A percentile compares a stretch with the other conserved stretches of the same genome.
phyloP scores from a whole-genome alignment of 1,140 invertebrate species.

The Trichomalopsis sarcophagae region DNA sequence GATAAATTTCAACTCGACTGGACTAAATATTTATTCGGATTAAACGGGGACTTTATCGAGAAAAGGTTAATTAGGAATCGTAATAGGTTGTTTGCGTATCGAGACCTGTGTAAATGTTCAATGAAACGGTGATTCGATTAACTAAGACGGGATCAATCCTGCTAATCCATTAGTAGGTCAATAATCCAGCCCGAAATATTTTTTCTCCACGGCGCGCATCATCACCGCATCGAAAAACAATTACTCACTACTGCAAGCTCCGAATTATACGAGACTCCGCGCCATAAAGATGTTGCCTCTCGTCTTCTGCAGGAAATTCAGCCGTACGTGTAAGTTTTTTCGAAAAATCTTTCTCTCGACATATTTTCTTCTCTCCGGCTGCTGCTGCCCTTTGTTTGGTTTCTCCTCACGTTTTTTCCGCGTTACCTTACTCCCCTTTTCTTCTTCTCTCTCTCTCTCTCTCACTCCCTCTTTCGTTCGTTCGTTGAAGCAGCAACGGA shows the following conservation, averaged over 20 bases:
- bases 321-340: not conserved
- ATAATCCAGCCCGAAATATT: not conserved
- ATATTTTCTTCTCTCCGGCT: not conserved
- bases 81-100: too few relatives aligned
- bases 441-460: not conserved
- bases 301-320: not conserved
- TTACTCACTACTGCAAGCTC: not conserved
- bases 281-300: not conserved
- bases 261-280: not conserved
- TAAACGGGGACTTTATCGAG: too few relatives aligned
- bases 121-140: too few relatives aligned
- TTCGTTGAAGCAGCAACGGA: not conserved
- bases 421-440: not conserved
- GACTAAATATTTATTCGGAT: too few relatives aligned
- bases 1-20: too few relatives aligned
- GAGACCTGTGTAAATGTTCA: too few relatives aligned
- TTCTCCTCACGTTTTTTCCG: slow-evolving; percentile 32
- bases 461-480: not conserved
- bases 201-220: not conserved
- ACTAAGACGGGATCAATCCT: too few relatives aligned
- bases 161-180: not conserved
- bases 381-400: slow-evolving; percentile 9
- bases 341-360: not conserved
- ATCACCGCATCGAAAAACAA: not conserved
- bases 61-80: too few relatives aligned